Evolutionary conservation across 1,140 invertebrate genomes (phyloP).

Genomic region (Pogonognathellus flavescens): DNA sequence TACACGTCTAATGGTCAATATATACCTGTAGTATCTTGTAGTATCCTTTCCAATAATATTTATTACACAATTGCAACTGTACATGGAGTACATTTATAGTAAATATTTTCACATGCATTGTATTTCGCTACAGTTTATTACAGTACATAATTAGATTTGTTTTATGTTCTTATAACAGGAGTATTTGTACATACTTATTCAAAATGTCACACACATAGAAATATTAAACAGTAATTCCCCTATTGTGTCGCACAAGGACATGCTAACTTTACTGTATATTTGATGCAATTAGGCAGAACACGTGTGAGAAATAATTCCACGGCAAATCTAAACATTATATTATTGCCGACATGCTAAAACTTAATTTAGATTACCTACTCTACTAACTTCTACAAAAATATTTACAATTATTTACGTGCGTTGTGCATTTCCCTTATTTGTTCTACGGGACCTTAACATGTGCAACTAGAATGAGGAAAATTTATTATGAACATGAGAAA

Average conservation of each 20-base stretch:
- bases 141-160: too few species aligned
- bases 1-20: not conserved
- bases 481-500: too few species aligned
- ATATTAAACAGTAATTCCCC: too few species aligned
- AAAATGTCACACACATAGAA: too few species aligned
- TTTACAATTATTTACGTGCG: not conserved
- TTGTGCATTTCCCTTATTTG: not conserved
- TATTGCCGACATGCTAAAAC: slow-evolving; percentile 21
- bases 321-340: not conserved
- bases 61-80: slow-evolving; percentile 15
- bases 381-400: not conserved
- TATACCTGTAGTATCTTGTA: too few species aligned
- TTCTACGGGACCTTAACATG: not conserved
- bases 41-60: slow-evolving; percentile 16
- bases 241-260: not conserved
- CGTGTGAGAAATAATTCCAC: not conserved
- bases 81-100: slow-evolving; percentile 20
- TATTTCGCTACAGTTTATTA: too few species aligned
- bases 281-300: slow-evolving; percentile 19
- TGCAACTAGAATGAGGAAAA: not conserved
- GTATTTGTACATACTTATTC: too few species aligned
- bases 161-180: too few species aligned
- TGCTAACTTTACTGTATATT: not conserved
- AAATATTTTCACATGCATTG: too few species aligned
- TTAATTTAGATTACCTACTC: slow-evolving; percentile 8